Evolutionary conservation across 2,113 vertebrate genomes (phyloP).

Genomic region (Sylvia atricapilla): DNA sequence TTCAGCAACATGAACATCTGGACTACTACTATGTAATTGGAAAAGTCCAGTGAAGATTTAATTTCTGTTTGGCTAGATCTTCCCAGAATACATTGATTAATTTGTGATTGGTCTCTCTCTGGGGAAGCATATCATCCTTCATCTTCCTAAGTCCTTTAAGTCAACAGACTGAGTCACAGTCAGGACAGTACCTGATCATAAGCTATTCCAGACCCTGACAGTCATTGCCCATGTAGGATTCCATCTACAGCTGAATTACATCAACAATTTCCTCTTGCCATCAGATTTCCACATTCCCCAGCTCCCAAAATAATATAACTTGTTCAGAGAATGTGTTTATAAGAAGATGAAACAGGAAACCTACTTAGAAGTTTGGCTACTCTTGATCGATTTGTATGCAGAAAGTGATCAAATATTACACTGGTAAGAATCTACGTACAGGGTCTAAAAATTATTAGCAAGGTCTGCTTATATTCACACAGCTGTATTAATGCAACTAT

Average conservation of each 20-base stretch:
- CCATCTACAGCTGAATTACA: slow-evolving; percentile 3
- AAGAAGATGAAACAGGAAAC: background rate
- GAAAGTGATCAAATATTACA: background rate
- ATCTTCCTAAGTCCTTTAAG: slow-evolving; percentile 9
- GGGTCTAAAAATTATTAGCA: background rate
- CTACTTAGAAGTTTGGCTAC: background rate
- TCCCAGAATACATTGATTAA: background rate
- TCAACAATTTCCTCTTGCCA: background rate
- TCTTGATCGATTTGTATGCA: background rate
- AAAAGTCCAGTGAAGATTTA: background rate
- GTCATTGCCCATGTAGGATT: background rate
- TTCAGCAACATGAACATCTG: slow-evolving; percentile 28
- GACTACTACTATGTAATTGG: background rate
- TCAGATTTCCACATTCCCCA: background rate
- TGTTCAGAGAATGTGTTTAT: background rate
- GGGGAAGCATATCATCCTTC: background rate
- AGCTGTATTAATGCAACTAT: background rate
- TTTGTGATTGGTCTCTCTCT: slow-evolving; percentile 21
- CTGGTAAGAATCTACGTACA: background rate
- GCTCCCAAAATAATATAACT: background rate
- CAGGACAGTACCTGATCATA: slow-evolving; percentile 35
- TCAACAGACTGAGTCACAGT: background rate
- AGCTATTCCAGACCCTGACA: background rate
- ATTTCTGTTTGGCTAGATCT: slow-evolving; percentile 35
- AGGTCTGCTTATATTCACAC: background rate